Percentiles rank a stretch among this genome's conserved stretches.
These are phyloP conservation scores for Lottia gigantea DNA, from an alignment of 2,888 invertebrate genomes.

Conservation along the genomic window DNA sequence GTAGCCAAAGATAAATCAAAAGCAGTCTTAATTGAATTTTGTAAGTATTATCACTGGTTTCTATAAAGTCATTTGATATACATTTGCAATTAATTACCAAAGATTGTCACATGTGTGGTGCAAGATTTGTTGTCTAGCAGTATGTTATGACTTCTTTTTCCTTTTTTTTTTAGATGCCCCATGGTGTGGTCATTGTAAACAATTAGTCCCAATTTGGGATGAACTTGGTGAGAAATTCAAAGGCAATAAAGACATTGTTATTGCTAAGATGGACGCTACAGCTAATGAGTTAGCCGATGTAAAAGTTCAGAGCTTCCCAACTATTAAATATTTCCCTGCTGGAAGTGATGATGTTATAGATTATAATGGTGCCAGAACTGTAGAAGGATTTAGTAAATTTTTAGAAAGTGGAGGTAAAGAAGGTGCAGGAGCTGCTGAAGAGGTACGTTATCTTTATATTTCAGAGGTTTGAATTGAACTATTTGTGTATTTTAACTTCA, in stretches of 20 bases:
- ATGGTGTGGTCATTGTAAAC: conserved; percentile 98
- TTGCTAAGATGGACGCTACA: conserved; percentile 99
- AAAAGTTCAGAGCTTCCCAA: conserved; percentile 86
- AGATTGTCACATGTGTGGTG: too few species aligned
- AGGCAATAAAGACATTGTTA: conserved; percentile 81
- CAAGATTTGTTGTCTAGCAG: neutral
- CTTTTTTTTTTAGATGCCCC: conserved; percentile 78
- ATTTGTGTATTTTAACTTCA: too few species aligned
- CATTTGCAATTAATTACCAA: too few species aligned
- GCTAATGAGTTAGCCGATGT: conserved; percentile 97
- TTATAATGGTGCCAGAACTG: conserved; percentile 94
- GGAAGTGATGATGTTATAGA: conserved; percentile 90
- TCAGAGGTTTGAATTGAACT: neutral
- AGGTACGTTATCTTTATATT: conserved; percentile 40
- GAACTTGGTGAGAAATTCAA: conserved; percentile 93
- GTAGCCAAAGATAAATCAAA: conserved; percentile 88
- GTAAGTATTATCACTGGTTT: conserved; percentile 58
- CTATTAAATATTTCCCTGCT: conserved; percentile 83
- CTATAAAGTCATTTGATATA: neutral
- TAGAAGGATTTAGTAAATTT: conserved; percentile 93
- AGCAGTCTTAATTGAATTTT: conserved; percentile 97
- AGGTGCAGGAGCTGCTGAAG: conserved; percentile 69
- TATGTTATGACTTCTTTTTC: neutral
- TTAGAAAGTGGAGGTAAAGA: conserved; percentile 89
- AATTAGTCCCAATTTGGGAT: conserved; percentile 96